These are phyloP conservation scores for Hippocampus mohnikei DNA, from an alignment of 2,113 vertebrate genomes.

Conservation along the genomic window DNA sequence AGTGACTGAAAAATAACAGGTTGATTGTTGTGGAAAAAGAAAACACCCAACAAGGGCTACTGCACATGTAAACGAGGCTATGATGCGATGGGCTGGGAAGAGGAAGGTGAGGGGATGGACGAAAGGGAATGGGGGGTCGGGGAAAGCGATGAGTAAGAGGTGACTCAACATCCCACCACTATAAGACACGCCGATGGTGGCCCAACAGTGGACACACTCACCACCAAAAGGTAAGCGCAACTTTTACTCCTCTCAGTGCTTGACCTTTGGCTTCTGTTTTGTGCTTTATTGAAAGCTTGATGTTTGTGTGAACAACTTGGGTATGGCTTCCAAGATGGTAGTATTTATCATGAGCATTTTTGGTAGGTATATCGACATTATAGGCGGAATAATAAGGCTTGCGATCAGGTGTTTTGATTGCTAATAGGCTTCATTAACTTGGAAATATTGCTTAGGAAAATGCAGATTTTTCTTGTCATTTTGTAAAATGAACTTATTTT, in stretches of 20 bases:
- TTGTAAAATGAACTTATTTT: neutral
- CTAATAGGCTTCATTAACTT: neutral
- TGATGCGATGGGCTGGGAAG: slow-evolving; percentile 15
- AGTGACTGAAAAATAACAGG: slow-evolving; percentile 7
- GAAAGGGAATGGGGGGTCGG: slow-evolving; percentile 13
- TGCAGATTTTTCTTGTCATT: neutral
- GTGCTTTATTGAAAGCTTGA: neutral
- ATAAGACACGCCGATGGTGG: slow-evolving; percentile 65
- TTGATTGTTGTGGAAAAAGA: slow-evolving; percentile 7
- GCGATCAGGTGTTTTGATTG: neutral
- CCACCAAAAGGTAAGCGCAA: slow-evolving; percentile 55
- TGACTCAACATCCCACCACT: slow-evolving; percentile 66
- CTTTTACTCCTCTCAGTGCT: slow-evolving; percentile 9
- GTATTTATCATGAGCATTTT: neutral
- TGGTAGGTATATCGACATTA: neutral
- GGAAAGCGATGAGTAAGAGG: slow-evolving; percentile 65
- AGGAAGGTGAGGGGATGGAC: slow-evolving; percentile 18
- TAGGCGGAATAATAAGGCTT: neutral
- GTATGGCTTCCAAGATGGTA: neutral
- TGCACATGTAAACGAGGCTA: neutral
- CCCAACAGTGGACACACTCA: slow-evolving; percentile 34
- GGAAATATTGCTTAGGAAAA: neutral
- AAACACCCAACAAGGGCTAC: neutral
- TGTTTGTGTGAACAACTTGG: neutral
- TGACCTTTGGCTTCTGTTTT: neutral